These are phyloP conservation scores for Exephanes ischioxanthus DNA, from an alignment of 2,888 invertebrate genomes.

Conservation along the genomic window DNA sequence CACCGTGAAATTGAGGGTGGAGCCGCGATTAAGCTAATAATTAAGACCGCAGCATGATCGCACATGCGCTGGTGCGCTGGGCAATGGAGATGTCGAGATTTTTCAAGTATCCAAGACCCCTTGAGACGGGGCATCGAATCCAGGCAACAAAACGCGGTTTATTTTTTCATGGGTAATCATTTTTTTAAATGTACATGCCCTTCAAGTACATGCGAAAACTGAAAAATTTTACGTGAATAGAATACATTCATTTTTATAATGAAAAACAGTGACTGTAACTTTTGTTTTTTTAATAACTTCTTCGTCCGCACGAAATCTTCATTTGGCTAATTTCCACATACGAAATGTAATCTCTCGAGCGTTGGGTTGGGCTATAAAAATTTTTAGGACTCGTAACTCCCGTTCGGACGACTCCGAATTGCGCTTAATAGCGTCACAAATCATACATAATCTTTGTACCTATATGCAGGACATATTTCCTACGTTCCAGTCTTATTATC, in stretches of 20 bases:
- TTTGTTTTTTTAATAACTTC: neutral
- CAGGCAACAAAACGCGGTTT: neutral
- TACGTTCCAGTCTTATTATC: constrained; percentile 41
- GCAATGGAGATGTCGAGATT: neutral
- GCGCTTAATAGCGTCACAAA: constrained; percentile 31
- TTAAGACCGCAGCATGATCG: constrained; percentile 21
- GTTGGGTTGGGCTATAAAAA: constrained; percentile 29
- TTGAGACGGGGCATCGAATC: neutral
- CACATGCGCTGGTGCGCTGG: neutral
- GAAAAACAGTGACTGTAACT: neutral
- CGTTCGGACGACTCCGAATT: constrained; percentile 28
- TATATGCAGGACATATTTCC: constrained; percentile 1
- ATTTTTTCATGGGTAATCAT: too few species aligned
- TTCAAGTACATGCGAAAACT: too few species aligned
- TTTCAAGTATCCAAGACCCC: neutral
- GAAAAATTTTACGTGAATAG: too few species aligned
- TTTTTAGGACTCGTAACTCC: constrained; percentile 41
- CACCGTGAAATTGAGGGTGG: constrained; percentile 59
- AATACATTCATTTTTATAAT: too few species aligned
- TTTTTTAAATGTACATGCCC: too few species aligned
- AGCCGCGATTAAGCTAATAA: constrained; percentile 44
- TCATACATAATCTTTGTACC: constrained; percentile 25
- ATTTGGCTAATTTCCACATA: constrained; percentile 19
- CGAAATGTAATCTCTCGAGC: constrained; percentile 3
- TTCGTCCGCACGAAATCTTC: neutral